A percentile compares a stretch with the other conserved stretches of the same genome.
Evolutionary conservation across 2,113 vertebrate species (phyloP).

Genomic region (Syngnathoides biaculeatus): DNA sequence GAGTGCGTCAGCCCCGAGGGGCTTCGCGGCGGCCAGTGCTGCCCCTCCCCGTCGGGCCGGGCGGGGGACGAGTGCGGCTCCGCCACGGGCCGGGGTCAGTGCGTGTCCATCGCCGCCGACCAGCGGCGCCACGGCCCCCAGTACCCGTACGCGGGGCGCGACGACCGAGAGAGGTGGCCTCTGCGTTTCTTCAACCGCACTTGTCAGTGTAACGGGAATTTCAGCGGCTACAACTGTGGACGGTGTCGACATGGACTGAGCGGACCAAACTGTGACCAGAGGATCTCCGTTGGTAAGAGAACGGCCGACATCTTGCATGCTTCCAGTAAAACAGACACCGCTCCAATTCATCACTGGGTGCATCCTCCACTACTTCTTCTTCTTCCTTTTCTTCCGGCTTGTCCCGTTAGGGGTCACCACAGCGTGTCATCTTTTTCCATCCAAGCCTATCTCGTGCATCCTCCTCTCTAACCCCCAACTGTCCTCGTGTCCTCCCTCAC

Average conservation of each 20-base stretch:
- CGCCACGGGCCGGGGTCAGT: constrained; percentile 81
- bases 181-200: constrained; percentile 87
- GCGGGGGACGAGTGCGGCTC: constrained; percentile 82
- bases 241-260: constrained; percentile 80
- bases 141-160: constrained; percentile 85
- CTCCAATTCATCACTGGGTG: neutral
- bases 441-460: no score
- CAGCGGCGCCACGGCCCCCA: constrained; percentile 82
- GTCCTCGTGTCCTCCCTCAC: no score
- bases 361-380: neutral
- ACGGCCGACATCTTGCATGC: constrained; percentile 42
- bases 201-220: constrained; percentile 85
- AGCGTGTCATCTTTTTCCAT: no score
- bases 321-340: neutral
- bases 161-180: constrained; percentile 92
- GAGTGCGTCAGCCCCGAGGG: constrained; percentile 76
- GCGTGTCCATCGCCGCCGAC: constrained; percentile 75
- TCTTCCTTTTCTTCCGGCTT: no score
- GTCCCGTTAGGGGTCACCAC: no score
- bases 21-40: constrained; percentile 81
- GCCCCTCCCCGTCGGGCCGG: constrained; percentile 77
- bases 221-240: constrained; percentile 86
- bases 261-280: constrained; percentile 81
- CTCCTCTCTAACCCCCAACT: no score
- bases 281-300: constrained; percentile 77